Evolutionary conservation across 1,140 invertebrate species (phyloP).

Genomic region (Adelges cooleyi): DNA sequence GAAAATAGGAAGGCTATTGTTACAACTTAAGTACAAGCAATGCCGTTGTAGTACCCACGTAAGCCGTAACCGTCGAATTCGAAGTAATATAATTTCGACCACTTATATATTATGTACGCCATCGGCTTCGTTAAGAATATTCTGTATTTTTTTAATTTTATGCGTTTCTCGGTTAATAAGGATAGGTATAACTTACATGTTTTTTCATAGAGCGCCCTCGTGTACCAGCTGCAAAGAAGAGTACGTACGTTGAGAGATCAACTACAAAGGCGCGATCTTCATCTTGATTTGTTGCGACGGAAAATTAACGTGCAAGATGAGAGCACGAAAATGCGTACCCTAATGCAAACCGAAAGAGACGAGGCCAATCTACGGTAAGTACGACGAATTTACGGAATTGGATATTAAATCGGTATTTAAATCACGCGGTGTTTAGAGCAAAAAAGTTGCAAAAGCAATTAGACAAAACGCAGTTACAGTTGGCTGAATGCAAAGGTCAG

Average conservation of each 20-base stretch:
- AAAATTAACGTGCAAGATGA: conserved; percentile 62
- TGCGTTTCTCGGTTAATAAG: too few species aligned
- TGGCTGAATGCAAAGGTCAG: conserved; percentile 56
- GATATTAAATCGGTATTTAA: too few species aligned
- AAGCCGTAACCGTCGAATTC: too few species aligned
- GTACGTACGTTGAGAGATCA: conserved; percentile 74
- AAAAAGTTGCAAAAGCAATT: conserved; percentile 66
- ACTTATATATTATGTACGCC: too few species aligned
- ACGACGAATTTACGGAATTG: conserved; percentile 25
- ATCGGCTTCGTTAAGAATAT: too few species aligned
- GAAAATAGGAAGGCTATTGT: too few species aligned
- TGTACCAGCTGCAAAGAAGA: conserved; percentile 70
- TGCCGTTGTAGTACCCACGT: too few species aligned
- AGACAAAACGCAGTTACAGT: conserved; percentile 57
- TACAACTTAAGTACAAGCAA: too few species aligned
- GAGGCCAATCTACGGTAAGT: conserved; percentile 54
- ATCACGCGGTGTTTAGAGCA: conserved; percentile 38
- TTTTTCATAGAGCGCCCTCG: conserved; percentile 54
- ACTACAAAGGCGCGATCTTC: conserved; percentile 77
- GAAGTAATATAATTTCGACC: too few species aligned
- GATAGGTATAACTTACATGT: too few species aligned
- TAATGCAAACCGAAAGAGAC: conserved; percentile 50
- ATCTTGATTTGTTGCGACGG: conserved; percentile 74
- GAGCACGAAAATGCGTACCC: conserved; percentile 31
- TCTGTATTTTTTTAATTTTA: too few species aligned